These are phyloP conservation scores for Brenthis ino DNA, from an alignment of 2,888 invertebrate species.

Conservation along the genomic window DNA sequence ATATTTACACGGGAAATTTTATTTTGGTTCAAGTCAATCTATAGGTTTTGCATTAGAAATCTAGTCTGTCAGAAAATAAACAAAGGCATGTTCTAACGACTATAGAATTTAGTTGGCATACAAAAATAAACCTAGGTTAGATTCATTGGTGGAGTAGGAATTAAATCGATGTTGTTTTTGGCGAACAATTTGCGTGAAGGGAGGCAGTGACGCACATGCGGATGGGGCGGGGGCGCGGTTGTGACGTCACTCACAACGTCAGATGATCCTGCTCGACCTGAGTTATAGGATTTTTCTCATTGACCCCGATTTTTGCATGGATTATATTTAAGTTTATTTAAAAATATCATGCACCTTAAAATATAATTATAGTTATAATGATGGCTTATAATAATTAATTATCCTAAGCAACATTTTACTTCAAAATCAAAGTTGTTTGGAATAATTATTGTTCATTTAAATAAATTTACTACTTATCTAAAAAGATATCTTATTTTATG, in stretches of 20 bases:
- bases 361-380: neutral
- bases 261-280: constrained; percentile 39
- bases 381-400: too few species aligned
- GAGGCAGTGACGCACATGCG: constrained; percentile 51
- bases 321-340: neutral
- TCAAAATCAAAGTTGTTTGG: too few species aligned
- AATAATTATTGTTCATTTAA: too few species aligned
- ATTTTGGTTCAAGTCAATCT: too few species aligned
- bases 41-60: too few species aligned
- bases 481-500: too few species aligned
- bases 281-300: constrained; percentile 16
- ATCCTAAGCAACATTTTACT: too few species aligned
- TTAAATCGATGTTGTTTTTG: constrained; percentile 66
- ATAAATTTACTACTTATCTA: too few species aligned
- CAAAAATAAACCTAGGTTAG: constrained; percentile 39
- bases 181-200: constrained; percentile 62
- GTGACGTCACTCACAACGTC: constrained; percentile 62
- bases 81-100: constrained; percentile 17
- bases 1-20: too few species aligned
- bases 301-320: constrained; percentile 2
- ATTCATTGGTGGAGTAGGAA: constrained; percentile 40
- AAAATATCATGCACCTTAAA: neutral
- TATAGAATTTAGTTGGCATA: constrained; percentile 25
- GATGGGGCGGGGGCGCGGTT: constrained; percentile 58
- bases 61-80: constrained; percentile 21